A percentile compares a stretch with the other conserved stretches of the same genome.
Evolutionary conservation across 2,797 vertebrate species (phyloP).

Genomic region (Falco concolor): DNA sequence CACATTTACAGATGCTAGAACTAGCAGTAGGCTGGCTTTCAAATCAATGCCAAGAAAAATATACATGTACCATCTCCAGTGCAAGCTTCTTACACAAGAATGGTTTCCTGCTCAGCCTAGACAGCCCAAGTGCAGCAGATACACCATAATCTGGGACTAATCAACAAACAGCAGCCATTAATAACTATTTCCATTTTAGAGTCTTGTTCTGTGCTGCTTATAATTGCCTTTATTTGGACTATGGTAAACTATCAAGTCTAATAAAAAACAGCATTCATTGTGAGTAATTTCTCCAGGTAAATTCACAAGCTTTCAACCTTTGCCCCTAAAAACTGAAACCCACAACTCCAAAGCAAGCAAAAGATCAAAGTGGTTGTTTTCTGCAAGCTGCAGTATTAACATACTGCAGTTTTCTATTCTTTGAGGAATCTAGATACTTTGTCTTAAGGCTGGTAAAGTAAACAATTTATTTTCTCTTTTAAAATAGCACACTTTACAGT

Average conservation of each 20-base stretch:
- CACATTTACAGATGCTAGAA: not conserved
- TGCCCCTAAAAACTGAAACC: not conserved
- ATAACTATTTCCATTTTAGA: not conserved
- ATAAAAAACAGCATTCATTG: not conserved
- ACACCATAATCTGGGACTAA: not conserved
- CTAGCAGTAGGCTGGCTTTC: not conserved
- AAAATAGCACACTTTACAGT: not conserved
- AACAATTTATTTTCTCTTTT: not conserved
- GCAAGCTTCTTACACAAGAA: not conserved
- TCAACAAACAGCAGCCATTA: not conserved
- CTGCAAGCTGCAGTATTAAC: not conserved
- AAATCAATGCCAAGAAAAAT: not conserved
- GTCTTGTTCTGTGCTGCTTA: not conserved
- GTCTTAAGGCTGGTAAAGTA: not conserved
- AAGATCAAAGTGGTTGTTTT: not conserved
- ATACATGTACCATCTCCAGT: fast-evolving
- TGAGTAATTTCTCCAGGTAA: not conserved
- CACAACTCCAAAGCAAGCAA: not conserved
- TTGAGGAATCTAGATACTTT: not conserved
- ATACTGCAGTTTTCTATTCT: not conserved
- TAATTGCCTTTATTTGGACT: not conserved
- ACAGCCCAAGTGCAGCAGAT: not conserved
- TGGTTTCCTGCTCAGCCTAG: not conserved
- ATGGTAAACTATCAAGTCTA: not conserved
- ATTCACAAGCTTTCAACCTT: not conserved